Evolutionary conservation across 2,797 vertebrate species (phyloP).

Genomic region (Carcharodon carcharias): DNA sequence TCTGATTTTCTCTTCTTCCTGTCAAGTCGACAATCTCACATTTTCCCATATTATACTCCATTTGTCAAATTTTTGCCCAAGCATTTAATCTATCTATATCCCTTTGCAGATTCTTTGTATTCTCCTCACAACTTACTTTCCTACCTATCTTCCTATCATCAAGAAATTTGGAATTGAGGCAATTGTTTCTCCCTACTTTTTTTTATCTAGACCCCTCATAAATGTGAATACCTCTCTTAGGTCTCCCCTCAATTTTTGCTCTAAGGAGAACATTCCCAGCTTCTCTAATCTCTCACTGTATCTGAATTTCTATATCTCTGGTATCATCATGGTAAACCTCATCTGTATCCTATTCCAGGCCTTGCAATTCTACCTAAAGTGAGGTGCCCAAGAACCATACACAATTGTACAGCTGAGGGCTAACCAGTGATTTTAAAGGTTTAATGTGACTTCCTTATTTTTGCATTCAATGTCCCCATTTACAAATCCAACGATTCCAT

Average conservation of each 20-base stretch:
- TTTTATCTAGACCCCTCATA: too few relatives aligned
- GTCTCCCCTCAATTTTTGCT: not conserved
- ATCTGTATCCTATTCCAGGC: not conserved
- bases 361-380: not conserved
- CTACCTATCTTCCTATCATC: too few relatives aligned
- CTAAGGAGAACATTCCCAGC: not conserved
- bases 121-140: too few relatives aligned
- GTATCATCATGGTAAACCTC: not conserved
- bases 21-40: too few relatives aligned
- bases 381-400: not conserved
- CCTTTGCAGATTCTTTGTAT: too few relatives aligned
- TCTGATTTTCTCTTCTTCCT: too few relatives aligned
- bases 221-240: not conserved
- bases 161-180: too few relatives aligned
- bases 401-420: not conserved
- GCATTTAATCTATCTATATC: too few relatives aligned
- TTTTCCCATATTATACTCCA: too few relatives aligned
- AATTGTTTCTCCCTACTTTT: too few relatives aligned
- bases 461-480: not conserved
- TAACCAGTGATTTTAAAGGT: not conserved
- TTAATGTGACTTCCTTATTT: not conserved
- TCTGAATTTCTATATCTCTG: not conserved
- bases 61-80: too few relatives aligned
- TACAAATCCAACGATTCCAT: not conserved
- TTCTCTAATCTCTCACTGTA: not conserved